These are phyloP conservation scores for Drosophila falleni DNA, from an alignment of 2,888 invertebrate species.

Conservation along the genomic window DNA sequence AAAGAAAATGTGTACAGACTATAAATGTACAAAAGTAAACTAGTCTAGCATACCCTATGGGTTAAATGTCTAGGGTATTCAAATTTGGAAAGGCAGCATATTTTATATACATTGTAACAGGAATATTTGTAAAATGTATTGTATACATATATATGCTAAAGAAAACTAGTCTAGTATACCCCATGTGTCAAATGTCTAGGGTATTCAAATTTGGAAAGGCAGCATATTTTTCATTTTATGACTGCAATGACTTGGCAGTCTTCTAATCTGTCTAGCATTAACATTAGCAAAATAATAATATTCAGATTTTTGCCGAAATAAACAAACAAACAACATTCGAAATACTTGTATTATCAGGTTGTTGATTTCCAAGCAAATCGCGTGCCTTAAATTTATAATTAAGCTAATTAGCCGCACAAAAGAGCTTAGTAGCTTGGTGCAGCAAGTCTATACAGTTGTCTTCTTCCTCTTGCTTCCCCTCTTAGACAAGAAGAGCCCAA, in stretches of 20 bases:
- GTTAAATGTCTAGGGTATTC: conserved; percentile 32
- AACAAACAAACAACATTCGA: conserved; percentile 47
- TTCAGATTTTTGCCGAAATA: conserved; percentile 53
- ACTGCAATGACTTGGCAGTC: conserved; percentile 61
- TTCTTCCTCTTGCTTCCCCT: not conserved
- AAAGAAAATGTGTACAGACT: not conserved
- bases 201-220: conserved; percentile 64
- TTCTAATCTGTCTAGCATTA: conserved; percentile 66
- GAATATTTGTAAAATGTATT: no score
- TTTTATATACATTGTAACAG: no score
- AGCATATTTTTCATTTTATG: conserved; percentile 59
- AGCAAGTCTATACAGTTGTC: not conserved
- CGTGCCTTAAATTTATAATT: conserved; percentile 74
- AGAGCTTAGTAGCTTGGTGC: conserved; percentile 38
- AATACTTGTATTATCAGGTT: conserved; percentile 70
- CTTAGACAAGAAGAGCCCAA: conserved; percentile 49
- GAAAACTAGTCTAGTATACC: conserved; percentile 1
- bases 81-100: conserved; percentile 64
- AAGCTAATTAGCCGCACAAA: conserved; percentile 70
- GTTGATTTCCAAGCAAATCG: conserved; percentile 66
- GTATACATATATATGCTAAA: no score
- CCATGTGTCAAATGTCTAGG: conserved; percentile 8
- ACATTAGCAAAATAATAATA: conserved; percentile 49
- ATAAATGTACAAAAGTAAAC: not conserved
- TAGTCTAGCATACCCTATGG: not conserved